Conservation (phyloP, 2,888 invertebrate species). For the Yponomeuta malinellus region DNA sequence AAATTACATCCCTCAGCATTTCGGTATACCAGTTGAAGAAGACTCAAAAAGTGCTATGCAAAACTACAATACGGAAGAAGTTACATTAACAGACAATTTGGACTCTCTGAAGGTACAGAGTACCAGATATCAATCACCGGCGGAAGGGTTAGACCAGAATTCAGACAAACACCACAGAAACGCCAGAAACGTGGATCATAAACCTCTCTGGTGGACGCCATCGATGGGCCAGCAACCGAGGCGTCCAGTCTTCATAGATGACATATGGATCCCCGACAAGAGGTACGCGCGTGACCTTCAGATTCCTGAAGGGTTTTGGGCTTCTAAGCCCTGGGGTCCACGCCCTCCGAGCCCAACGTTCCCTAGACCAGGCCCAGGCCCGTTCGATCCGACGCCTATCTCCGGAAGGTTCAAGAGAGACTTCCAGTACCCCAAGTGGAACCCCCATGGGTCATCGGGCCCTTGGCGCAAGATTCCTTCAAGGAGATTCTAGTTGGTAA, state of each 20-base stretch:
- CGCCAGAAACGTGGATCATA: slow-evolving; percentile 3
- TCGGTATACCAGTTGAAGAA: no score
- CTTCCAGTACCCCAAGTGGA: background rate
- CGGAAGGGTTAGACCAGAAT: background rate
- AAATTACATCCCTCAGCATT: no score
- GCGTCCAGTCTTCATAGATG: slow-evolving; percentile 12
- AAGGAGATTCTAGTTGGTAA: background rate
- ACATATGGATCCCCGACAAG: slow-evolving; percentile 10
- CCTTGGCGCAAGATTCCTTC: background rate
- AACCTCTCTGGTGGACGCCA: slow-evolving; percentile 15
- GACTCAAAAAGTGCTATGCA: no score
- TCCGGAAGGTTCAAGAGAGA: background rate
- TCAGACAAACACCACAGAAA: slow-evolving; percentile 11
- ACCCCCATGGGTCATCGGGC: background rate
- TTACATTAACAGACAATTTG: no score
- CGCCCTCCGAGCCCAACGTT: background rate
- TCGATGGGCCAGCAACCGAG: slow-evolving; percentile 11
- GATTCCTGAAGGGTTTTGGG: background rate
- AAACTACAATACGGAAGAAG: no score
- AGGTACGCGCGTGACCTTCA: slow-evolving; percentile 5
- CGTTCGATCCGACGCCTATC: background rate
- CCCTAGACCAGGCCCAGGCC: background rate
- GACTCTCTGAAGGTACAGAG: no score
- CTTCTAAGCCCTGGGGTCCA: background rate
- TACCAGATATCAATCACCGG: no score